These are phyloP conservation scores for Poeciliopsis occidentalis DNA, from an alignment of 2,113 vertebrate species.

Conservation along the genomic window DNA sequence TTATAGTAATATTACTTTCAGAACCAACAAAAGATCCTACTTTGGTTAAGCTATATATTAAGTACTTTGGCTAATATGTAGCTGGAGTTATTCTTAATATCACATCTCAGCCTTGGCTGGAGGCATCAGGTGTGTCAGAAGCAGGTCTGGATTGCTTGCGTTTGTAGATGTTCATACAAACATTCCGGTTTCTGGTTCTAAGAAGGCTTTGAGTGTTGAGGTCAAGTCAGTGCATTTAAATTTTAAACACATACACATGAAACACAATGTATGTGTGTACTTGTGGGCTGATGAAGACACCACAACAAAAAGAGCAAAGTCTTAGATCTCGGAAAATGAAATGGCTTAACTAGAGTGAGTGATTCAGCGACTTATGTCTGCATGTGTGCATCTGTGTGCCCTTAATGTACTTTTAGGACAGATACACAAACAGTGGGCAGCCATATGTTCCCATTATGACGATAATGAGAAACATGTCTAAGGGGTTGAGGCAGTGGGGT, in stretches of 20 bases:
- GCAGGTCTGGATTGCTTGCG: conserved; percentile 10
- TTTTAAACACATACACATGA: conserved; percentile 46
- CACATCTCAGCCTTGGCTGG: conserved; percentile 20
- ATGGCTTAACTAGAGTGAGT: conserved; percentile 37
- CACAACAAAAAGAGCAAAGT: conserved; percentile 66
- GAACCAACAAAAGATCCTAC: conserved; percentile 15
- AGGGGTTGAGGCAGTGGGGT: conserved; percentile 30
- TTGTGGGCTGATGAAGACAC: conserved; percentile 50
- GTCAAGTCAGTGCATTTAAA: conserved; percentile 51
- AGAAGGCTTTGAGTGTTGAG: conserved; percentile 22
- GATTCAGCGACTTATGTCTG: conserved; percentile 49
- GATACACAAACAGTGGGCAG: conserved; percentile 25
- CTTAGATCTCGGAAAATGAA: conserved; percentile 64
- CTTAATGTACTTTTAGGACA: conserved; percentile 22
- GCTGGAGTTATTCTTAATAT: conserved; percentile 20
- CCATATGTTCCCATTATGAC: conserved; percentile 68
- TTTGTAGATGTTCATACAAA: neutral
- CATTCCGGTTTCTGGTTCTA: conserved; percentile 28
- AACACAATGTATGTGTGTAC: conserved; percentile 17
- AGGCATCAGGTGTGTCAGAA: conserved; percentile 12
- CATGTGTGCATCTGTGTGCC: conserved; percentile 11
- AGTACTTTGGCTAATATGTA: neutral
- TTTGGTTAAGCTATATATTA: neutral
- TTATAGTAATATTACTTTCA: conserved; percentile 13
- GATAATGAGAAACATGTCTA: conserved; percentile 68